Evolutionary conservation across 2,797 vertebrate genomes (phyloP).

Genomic region (Furcifer pardalis): DNA sequence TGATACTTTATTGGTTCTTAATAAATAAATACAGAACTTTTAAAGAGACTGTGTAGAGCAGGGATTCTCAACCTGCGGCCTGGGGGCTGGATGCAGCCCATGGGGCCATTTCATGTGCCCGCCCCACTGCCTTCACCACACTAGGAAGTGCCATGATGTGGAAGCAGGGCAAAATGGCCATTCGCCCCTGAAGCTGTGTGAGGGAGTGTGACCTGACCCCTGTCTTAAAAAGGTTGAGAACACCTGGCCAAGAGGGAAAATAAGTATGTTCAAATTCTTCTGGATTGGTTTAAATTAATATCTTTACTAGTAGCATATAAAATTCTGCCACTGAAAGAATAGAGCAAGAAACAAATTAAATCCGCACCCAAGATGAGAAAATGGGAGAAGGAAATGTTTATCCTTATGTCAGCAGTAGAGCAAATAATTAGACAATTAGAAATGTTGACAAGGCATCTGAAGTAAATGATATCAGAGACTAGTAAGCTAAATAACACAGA

Average conservation of each 20-base stretch:
- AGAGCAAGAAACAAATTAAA: slow-evolving; percentile 2
- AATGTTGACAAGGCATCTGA: slow-evolving; percentile 1
- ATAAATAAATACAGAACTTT: not conserved
- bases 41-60: not conserved
- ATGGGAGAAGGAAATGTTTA: not conserved
- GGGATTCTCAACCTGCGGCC: no score
- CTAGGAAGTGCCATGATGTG: no score
- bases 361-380: not conserved
- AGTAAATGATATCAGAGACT: not conserved
- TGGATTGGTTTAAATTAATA: not conserved
- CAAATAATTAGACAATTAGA: slow-evolving; percentile 10
- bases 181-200: no score
- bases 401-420: not conserved
- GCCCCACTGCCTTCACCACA: no score
- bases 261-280: not conserved
- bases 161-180: no score
- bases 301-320: not conserved
- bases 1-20: not conserved
- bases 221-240: no score
- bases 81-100: no score
- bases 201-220: no score
- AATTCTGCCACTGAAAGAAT: not conserved
- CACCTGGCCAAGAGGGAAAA: no score
- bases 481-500: not conserved
- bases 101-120: no score